Conservation (phyloP, 1,140 invertebrate species). For the Mactra quadrangularis region DNA sequence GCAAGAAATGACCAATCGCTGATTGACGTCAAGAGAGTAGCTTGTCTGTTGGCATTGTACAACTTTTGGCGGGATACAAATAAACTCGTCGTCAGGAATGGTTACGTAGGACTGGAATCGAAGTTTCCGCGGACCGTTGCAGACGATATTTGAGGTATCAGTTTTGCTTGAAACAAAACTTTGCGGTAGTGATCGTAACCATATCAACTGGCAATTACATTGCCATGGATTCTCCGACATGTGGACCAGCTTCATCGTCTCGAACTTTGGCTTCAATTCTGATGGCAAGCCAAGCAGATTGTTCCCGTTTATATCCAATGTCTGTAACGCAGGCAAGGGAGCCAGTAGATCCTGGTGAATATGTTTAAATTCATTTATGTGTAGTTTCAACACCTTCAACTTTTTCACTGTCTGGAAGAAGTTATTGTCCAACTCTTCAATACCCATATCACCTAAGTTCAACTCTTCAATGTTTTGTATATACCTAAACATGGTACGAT, state of each 20-base stretch:
- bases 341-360: constrained; percentile 27
- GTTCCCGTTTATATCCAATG: constrained; percentile 44
- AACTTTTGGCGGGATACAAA: constrained; percentile 57
- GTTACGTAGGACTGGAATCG: constrained; percentile 46
- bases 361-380: constrained; percentile 32
- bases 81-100: constrained; percentile 39
- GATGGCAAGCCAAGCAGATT: constrained; percentile 16
- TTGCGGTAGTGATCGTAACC: constrained; percentile 47
- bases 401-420: constrained; percentile 8
- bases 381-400: constrained; percentile 41
- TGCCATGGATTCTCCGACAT: constrained; percentile 54
- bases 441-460: constrained; percentile 48
- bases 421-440: constrained; percentile 27
- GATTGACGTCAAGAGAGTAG: constrained; percentile 43
- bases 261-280: constrained; percentile 49
- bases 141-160: constrained; percentile 34
- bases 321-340: constrained; percentile 1
- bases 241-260: constrained; percentile 28
- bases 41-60: constrained; percentile 27
- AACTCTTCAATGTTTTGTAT: constrained; percentile 33
- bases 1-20: constrained; percentile 34
- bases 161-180: constrained; percentile 9
- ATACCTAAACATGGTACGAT: constrained; percentile 31
- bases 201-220: constrained; percentile 55
- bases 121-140: constrained; percentile 39